Conservation (phyloP, 1,140 invertebrate genomes). For the Andricus grossulariae region DNA sequence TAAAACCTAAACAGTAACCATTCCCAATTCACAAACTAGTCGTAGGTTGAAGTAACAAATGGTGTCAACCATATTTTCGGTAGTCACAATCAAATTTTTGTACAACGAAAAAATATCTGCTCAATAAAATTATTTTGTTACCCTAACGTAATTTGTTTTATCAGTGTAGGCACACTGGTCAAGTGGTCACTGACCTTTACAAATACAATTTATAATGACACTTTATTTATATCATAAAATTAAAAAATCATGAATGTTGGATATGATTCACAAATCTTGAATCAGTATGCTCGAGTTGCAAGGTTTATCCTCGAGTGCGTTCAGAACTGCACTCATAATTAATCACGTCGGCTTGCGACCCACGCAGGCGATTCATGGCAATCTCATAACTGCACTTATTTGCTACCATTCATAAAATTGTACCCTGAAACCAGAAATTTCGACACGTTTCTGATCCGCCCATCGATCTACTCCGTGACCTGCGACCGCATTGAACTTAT, state of each 20-base stretch:
- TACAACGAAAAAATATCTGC: too few species aligned
- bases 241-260: not conserved
- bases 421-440: not conserved
- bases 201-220: too few species aligned
- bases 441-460: conserved; percentile 1
- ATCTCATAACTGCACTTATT: not conserved
- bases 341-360: not conserved
- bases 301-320: not conserved
- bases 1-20: too few species aligned
- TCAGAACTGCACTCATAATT: not conserved
- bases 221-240: too few species aligned
- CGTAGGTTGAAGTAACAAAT: too few species aligned
- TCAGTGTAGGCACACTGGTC: too few species aligned
- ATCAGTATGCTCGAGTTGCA: conserved; percentile 38
- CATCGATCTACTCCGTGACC: not conserved
- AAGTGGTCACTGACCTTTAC: too few species aligned
- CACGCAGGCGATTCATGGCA: not conserved
- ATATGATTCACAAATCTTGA: not conserved
- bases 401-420: conserved; percentile 13
- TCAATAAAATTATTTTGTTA: too few species aligned
- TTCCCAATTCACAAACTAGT: too few species aligned
- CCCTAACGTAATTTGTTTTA: too few species aligned
- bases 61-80: too few species aligned
- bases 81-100: too few species aligned
- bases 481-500: not conserved